phyloP scores from a whole-genome alignment of 2,113 vertebrate genomes.

The Ailurus styani region DNA sequence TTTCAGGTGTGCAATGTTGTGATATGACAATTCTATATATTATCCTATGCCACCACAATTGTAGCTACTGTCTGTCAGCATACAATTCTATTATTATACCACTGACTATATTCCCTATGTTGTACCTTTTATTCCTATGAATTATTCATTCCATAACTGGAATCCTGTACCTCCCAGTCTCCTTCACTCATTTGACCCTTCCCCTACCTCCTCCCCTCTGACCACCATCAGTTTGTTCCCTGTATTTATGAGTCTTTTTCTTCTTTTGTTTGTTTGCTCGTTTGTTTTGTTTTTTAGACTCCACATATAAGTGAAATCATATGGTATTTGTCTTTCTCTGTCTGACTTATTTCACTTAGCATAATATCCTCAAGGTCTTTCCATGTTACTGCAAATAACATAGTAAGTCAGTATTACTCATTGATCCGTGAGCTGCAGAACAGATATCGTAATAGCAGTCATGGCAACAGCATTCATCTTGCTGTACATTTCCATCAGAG shows the following conservation, averaged over 20 bases:
- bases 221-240: background rate
- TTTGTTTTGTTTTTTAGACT: background rate
- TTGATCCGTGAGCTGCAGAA: background rate
- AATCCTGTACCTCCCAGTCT: background rate
- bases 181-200: background rate
- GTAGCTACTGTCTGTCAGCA: background rate
- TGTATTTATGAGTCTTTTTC: background rate
- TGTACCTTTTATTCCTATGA: background rate
- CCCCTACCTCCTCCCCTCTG: background rate
- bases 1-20: background rate
- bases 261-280: background rate
- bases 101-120: background rate
- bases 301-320: background rate
- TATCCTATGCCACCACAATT: background rate
- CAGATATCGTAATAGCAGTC: background rate
- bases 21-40: background rate
- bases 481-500: background rate
- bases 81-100: background rate
- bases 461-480: background rate
- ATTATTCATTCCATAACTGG: background rate
- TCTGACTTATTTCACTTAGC: background rate
- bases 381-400: background rate
- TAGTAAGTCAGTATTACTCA: background rate
- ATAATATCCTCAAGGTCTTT: background rate
- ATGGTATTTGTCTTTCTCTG: background rate